Conservation (phyloP, 1,140 invertebrate species). For the Drosophila ananassae region DNA sequence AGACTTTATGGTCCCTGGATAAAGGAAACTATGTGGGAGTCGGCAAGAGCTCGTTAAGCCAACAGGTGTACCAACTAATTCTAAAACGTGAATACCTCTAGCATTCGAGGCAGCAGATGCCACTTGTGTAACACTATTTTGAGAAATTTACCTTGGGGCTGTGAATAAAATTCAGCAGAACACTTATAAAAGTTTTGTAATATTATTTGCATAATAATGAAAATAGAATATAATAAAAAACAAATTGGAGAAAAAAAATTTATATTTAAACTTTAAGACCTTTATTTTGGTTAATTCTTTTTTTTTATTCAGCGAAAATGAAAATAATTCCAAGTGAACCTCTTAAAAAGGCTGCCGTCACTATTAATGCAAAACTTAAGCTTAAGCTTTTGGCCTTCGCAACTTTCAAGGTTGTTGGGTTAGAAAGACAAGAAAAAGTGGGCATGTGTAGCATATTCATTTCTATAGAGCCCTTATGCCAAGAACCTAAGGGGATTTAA, state of each 20-base stretch:
- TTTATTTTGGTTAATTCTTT: too few relatives aligned
- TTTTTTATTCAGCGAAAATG: too few relatives aligned
- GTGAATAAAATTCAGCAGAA: too few relatives aligned
- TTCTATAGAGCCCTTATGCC: slow-evolving; percentile 19
- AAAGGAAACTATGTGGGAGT: neutral
- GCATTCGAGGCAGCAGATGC: neutral
- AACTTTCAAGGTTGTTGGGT: slow-evolving; percentile 43
- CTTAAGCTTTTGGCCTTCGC: slow-evolving; percentile 10
- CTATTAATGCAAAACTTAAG: slow-evolving; percentile 37
- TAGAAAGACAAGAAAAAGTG: neutral
- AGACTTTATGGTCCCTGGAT: neutral
- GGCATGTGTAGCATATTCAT: slow-evolving; percentile 1
- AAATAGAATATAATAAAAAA: too few relatives aligned
- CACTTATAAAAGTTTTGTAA: too few relatives aligned
- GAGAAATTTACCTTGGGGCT: neutral
- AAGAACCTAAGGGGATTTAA: neutral
- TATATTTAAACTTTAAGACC: too few relatives aligned
- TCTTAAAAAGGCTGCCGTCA: slow-evolving; percentile 8
- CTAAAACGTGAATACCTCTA: neutral
- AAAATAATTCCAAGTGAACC: neutral
- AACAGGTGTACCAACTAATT: neutral
- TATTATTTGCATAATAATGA: too few relatives aligned
- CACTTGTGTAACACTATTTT: neutral
- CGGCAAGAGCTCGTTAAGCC: neutral
- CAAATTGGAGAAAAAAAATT: too few relatives aligned